A percentile compares a stretch with the other conserved stretches of the same genome.
These are phyloP conservation scores for Mythimna loreyi DNA, from an alignment of 2,888 invertebrate species.

Conservation along the genomic window DNA sequence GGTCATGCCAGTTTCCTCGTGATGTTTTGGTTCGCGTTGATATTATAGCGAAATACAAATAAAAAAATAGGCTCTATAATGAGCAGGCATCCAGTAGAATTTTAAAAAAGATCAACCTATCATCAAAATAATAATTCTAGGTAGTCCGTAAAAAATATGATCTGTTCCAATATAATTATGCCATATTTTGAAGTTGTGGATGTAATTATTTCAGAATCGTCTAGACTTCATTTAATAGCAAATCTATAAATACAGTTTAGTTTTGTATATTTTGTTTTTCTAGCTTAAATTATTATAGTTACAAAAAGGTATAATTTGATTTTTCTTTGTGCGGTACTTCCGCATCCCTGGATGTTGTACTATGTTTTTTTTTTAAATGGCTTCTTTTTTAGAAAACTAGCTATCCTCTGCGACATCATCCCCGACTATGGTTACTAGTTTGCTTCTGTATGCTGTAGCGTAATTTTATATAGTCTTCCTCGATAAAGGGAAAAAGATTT, in stretches of 20 bases:
- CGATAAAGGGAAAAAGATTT: too few species aligned
- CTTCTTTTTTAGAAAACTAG: too few species aligned
- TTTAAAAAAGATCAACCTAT: background rate
- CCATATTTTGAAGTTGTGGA: background rate
- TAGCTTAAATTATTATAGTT: background rate
- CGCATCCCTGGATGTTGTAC: background rate
- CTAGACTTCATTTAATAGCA: background rate
- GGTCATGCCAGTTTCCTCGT: too few species aligned
- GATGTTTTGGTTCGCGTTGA: too few species aligned
- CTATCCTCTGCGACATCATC: too few species aligned
- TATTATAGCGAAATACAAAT: too few species aligned
- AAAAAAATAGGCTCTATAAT: background rate
- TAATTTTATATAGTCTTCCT: too few species aligned
- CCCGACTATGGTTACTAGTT: too few species aligned
- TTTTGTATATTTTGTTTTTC: background rate
- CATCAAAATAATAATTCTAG: background rate
- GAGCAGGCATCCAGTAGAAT: background rate
- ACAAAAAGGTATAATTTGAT: background rate
- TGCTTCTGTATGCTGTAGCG: too few species aligned
- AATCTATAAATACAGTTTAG: background rate
- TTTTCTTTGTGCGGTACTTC: background rate
- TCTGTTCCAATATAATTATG: background rate
- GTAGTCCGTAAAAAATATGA: background rate
- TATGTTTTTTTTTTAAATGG: too few species aligned
- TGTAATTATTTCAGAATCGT: background rate